Evolutionary conservation across 2,797 vertebrate genomes (phyloP), one percentile per base, ranked within the genome.

Genomic region (Rhadinocentrus ornatus): DNA sequence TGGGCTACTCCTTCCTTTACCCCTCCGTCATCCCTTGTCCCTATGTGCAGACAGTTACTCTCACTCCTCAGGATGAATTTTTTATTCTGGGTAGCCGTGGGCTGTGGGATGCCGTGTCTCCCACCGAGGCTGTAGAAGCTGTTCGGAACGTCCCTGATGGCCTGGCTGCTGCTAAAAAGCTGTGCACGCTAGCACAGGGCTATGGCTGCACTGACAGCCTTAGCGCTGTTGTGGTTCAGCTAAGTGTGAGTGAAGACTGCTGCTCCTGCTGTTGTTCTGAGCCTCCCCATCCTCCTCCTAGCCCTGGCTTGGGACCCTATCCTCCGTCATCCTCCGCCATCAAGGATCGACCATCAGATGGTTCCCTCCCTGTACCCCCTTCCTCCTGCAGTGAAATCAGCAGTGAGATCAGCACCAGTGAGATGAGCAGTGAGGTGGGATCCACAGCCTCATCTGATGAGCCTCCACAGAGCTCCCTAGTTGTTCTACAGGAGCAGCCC

Each of bases 381-480:
- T 98, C 97, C 0, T 98, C 97, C 1, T 98, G 97, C 93, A 99
- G 97, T 0, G 98, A 99, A 88, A 96, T 98, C 83, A 99, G 98
- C 94, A 99, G 97, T 0, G 98, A 99, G 93, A 96, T 99, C 77
- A 99, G 97, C 62, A 97, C 97, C 16, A 99, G 97, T 0, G 98
- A 99, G 88, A 99, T 99, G 97, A 99, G 98, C 93, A 99, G 97
- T 0, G 98, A 99, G 92, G 98, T 99, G 80, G 98, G 98, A 4
- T 99, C 98, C 67, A 99, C 98, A 0, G 98, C 97, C 22, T 99
- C 97, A 0, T 98, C 98, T 0, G 97, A 99, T 62, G 97, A 98
- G 4, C 95, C 96, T 0, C 94, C 95, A 0, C 93, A 93, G 79
- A 91, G 88, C 66, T 92, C 92, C 24, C 81, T 94, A 69, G 90